Base-by-base conservation (phyloP, 2,113 vertebrate genomes). In the Periophthalmodon schlosseri region DNA sequence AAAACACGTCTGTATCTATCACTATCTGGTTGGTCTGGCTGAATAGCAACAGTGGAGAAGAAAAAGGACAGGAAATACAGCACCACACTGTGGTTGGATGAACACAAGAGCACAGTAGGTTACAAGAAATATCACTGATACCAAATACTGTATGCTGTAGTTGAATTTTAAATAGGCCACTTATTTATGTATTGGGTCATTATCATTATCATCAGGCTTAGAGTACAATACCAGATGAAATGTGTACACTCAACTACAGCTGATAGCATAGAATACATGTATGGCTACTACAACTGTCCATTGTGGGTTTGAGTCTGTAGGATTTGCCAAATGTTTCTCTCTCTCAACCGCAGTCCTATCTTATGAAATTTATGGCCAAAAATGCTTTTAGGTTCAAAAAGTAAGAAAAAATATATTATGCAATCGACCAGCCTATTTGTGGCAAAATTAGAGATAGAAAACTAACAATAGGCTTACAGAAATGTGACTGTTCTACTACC, bases 31-130 rank as follows among this genome's bases (percentile, higher is more conserved):
- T 14, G 12, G 11, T 12, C 9, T 47, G 12, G 46, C n/a, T 44
- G 39, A 44, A 44, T 2, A 52, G 15, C 5, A 5, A 20, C 15
- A 6, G 15, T 61, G 4, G 24, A 28, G 24, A 24, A 28, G 21
- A 61, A 61, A 33, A 28, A 15, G 11, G 58, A 4, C 13, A 28
- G 5, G 24, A 61, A 28, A 61, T 24, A 23, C 24, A 61, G 58
- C 58, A 61, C 58, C 58, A 61, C 58, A 61, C 24, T 15, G 58
- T 61, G 58, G 14, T 24, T 61, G 23, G 54, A 57, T n/a, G 54
- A n/a, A 57, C 10, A 21, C 54, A 56, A 57, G 20, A 57, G 5
- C 54, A 16, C n/a, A 57, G 6, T 23, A 6, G 8, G 54, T 57
- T 57, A 21, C 54, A 9, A 57, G 21, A 23, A 56, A 21, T 2